A percentile compares a stretch with the other conserved stretches of the same genome.
phyloP scores from a whole-genome alignment of 2,113 vertebrate genomes.

The Saguinus imperator region DNA sequence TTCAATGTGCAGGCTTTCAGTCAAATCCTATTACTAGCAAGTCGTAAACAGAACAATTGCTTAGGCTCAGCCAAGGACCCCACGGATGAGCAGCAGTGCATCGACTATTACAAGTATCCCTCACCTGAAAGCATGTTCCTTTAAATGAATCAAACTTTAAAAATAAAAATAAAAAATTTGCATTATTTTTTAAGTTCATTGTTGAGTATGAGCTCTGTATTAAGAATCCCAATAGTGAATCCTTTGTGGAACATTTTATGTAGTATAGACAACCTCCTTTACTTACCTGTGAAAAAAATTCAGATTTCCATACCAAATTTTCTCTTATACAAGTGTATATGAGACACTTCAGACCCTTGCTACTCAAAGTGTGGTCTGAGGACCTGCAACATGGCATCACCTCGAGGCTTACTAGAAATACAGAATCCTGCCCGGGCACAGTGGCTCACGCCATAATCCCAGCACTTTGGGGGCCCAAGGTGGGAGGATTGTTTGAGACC shows the following conservation, averaged over 20 bases:
- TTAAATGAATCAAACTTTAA: background rate
- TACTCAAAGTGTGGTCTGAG: background rate
- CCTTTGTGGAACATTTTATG: background rate
- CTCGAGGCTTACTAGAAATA: background rate
- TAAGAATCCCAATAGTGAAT: background rate
- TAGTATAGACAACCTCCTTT: background rate
- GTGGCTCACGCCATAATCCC: too few species aligned
- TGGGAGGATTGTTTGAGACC: too few species aligned
- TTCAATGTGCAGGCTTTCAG: background rate
- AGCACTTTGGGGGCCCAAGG: too few species aligned
- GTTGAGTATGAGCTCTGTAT: background rate
- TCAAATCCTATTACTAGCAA: slow-evolving; percentile 26
- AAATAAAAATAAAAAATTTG: background rate
- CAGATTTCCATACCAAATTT: background rate
- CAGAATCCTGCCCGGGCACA: background rate
- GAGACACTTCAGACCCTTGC: background rate
- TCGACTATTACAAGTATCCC: background rate
- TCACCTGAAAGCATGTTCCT: background rate
- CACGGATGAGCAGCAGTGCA: background rate
- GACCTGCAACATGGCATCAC: background rate
- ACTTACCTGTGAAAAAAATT: background rate
- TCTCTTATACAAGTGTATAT: background rate
- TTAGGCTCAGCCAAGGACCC: background rate
- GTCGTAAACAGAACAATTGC: background rate
- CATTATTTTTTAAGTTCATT: background rate